Percentiles rank a stretch among this genome's conserved stretches.
phyloP scores from a whole-genome alignment of 2,113 vertebrate species.

The Myrmecophaga tridactyla region DNA sequence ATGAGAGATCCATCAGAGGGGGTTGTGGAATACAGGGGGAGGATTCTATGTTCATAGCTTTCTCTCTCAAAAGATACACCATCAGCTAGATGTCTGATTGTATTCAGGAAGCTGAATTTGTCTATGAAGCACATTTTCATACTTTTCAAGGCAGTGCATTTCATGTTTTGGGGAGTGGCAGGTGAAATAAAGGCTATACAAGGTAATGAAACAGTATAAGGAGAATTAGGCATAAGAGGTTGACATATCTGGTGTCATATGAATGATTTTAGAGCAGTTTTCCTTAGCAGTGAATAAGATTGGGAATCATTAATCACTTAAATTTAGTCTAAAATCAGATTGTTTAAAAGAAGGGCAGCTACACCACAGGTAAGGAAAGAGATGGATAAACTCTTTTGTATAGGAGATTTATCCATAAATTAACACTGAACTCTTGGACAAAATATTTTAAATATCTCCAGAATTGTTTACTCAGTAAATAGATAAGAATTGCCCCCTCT shows the following conservation, averaged over 20 bases:
- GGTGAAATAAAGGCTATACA: not conserved
- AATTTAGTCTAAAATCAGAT: not conserved
- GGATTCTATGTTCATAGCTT: not conserved
- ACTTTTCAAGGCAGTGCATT: not conserved
- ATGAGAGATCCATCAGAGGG: not conserved
- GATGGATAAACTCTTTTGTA: not conserved
- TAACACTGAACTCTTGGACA: not conserved
- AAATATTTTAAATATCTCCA: not conserved
- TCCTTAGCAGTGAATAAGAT: not conserved
- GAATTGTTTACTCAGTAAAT: not conserved
- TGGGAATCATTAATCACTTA: not conserved
- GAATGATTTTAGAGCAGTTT: not conserved
- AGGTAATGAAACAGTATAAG: not conserved
- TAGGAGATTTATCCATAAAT: not conserved
- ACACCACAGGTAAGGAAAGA: not conserved
- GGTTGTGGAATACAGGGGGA: not conserved
- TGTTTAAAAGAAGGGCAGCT: not conserved
- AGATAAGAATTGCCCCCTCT: not conserved
- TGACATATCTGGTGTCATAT: not conserved
- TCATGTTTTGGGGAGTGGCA: not conserved
- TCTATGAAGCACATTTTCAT: not conserved
- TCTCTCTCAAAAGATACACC: not conserved
- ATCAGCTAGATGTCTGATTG: not conserved
- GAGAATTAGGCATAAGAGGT: not conserved
- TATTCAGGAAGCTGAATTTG: not conserved